phyloP scores from a whole-genome alignment of 2,888 invertebrate genomes.

The Hypena proboscidalis region DNA sequence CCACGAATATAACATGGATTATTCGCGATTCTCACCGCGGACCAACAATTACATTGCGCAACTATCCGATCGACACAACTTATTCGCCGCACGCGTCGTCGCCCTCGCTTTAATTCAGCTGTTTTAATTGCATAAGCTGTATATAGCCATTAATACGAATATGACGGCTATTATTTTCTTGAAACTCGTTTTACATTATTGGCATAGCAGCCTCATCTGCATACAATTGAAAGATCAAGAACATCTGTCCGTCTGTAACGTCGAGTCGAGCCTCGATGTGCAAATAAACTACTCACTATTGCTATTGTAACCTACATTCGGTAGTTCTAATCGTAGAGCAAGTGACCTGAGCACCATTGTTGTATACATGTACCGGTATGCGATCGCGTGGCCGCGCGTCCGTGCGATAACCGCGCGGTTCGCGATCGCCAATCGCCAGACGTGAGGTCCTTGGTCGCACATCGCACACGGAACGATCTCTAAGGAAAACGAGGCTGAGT shows the following conservation, averaged over 20 bases:
- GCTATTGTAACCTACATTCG: constrained; percentile 42
- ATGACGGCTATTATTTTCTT: constrained; percentile 25
- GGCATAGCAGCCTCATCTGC: constrained; percentile 36
- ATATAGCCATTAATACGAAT: constrained; percentile 27
- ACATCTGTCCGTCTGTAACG: constrained; percentile 12
- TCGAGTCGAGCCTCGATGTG: constrained; percentile 8
- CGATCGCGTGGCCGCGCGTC: constrained; percentile 10
- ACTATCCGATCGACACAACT: constrained; percentile 53
- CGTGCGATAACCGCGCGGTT: constrained; percentile 8
- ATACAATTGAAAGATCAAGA: constrained; percentile 47
- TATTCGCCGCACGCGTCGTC: constrained; percentile 55
- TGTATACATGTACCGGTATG: constrained; percentile 34
- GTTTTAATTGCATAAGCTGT: constrained; percentile 66
- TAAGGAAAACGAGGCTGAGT: constrained; percentile 55
- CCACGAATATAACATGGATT: constrained; percentile 41
- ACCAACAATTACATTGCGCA: constrained; percentile 67
- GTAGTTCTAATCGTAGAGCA: constrained; percentile 35
- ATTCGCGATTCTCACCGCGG: constrained; percentile 62
- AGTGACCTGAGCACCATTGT: constrained; percentile 37
- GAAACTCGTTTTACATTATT: constrained; percentile 31
- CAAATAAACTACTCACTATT: constrained; percentile 21
- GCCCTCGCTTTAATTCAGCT: constrained; percentile 48
- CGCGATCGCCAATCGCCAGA: background rate
- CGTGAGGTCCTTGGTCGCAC: constrained; percentile 6
- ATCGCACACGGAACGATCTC: constrained; percentile 24